Conservation (phyloP, 35 echinoderm and acorn worm genomes). For the Eucidaris tribuloides region DNA sequence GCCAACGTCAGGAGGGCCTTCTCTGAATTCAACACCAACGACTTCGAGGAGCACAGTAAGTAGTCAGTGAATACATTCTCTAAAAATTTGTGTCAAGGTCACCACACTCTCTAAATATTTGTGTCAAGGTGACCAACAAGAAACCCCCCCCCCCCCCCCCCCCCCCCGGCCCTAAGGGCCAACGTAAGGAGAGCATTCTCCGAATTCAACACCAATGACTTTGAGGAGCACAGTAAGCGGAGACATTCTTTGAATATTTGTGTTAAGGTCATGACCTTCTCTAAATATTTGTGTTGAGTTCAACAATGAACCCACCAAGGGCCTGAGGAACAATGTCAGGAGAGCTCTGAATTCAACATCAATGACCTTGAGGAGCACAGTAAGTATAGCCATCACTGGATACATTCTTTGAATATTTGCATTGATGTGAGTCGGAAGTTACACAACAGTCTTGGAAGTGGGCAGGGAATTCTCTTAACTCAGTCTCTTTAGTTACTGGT, state of each 20-base stretch:
- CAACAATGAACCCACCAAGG: slow-evolving; percentile 97
- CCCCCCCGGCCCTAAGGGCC: slow-evolving; percentile 87
- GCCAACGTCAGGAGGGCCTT: slow-evolving; percentile 90
- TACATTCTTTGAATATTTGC: too few species aligned
- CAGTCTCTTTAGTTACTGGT: too few species aligned
- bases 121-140: slow-evolving; percentile 99
- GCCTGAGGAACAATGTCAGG: slow-evolving; percentile 80
- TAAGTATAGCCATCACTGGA: too few species aligned
- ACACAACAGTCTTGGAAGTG: too few species aligned
- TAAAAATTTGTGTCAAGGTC: too few species aligned
- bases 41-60: slow-evolving; percentile 99
- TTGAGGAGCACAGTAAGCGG: slow-evolving; percentile 99
- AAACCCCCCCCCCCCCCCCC: too few species aligned
- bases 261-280: too few species aligned
- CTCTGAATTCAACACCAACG: slow-evolving; percentile 71
- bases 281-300: slow-evolving; percentile 98
- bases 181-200: slow-evolving; percentile 92
- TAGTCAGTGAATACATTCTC: too few species aligned
- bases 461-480: too few species aligned
- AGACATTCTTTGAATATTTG: too few species aligned
- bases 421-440: too few species aligned
- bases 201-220: slow-evolving; percentile 67
- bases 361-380: slow-evolving; percentile 93
- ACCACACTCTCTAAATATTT: too few species aligned
- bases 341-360: slow-evolving; percentile 80